A percentile compares a stretch with the other conserved stretches of the same genome.
phyloP scores from a whole-genome alignment of 1,140 invertebrate genomes.

The Brachionus paranguensis region DNA sequence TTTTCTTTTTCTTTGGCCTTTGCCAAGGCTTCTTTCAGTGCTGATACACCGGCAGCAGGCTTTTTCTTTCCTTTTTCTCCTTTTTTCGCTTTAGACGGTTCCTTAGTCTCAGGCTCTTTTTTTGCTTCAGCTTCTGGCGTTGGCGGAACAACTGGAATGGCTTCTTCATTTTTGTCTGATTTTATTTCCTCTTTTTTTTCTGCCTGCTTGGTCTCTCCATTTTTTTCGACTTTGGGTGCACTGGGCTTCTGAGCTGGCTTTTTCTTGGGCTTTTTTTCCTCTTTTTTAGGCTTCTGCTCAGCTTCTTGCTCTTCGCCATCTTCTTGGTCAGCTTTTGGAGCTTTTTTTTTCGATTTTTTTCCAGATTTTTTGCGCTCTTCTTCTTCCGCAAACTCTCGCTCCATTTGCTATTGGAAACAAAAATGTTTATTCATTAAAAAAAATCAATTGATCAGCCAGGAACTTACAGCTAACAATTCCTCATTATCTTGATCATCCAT shows the following conservation, averaged over 20 bases:
- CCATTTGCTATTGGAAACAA: conserved; percentile 7
- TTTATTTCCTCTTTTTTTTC: conserved; percentile 19
- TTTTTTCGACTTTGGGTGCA: neutral
- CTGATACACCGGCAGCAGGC: conserved; percentile 1
- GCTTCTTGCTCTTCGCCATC: neutral
- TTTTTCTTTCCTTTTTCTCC: conserved; percentile 38
- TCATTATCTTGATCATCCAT: conserved; percentile 6
- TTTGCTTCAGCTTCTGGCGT: neutral
- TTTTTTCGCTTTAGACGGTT: neutral
- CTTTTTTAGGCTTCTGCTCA: conserved; percentile 12
- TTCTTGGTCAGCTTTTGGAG: neutral
- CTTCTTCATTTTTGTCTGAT: neutral
- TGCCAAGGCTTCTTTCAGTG: conserved; percentile 36
- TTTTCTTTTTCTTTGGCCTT: conserved; percentile 28
- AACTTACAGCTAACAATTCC: neutral
- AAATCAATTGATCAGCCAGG: neutral
- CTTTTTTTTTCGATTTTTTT: conserved; percentile 29
- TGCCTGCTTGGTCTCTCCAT: neutral
- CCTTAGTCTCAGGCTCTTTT: neutral
- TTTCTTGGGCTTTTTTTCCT: conserved; percentile 32
- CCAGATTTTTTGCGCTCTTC: neutral
- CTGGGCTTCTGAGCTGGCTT: neutral
- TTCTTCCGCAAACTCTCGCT: conserved; percentile 21
- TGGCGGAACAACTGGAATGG: neutral
- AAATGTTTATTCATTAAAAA: neutral